These are phyloP conservation scores for Halichoeres trimaculatus DNA, from an alignment of 2,113 vertebrate genomes.

Conservation along the genomic window DNA sequence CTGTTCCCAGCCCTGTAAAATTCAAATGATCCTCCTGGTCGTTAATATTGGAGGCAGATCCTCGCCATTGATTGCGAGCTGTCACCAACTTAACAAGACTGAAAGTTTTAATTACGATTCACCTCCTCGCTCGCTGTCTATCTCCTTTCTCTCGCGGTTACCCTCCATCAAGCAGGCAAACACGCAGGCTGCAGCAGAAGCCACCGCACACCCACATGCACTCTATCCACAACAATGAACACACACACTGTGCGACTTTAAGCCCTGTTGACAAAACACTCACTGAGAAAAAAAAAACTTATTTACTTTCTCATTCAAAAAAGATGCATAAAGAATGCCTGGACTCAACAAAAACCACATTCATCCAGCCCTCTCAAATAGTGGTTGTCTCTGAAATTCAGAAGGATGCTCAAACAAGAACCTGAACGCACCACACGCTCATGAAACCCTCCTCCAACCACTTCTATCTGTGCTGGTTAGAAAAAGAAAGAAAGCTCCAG, in stretches of 20 bases:
- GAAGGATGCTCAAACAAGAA: conserved; percentile 16
- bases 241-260: conserved; percentile 27
- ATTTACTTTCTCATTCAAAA: conserved; percentile 35
- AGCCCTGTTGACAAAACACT: conserved; percentile 46
- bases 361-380: conserved; percentile 26
- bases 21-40: conserved; percentile 67
- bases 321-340: neutral
- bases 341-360: conserved; percentile 39
- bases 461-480: conserved; percentile 39
- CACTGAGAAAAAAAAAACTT: neutral
- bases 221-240: conserved; percentile 13
- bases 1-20: conserved; percentile 50
- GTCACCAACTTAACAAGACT: conserved; percentile 81
- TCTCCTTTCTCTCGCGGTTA: conserved; percentile 30
- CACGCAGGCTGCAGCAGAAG: neutral
- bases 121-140: conserved; percentile 56
- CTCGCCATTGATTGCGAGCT: conserved; percentile 74
- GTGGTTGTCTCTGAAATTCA: conserved; percentile 15
- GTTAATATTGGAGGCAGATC: conserved; percentile 76
- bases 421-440: conserved; percentile 14
- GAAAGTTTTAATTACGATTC: conserved; percentile 81
- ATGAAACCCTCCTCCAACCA: conserved; percentile 23
- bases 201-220: neutral
- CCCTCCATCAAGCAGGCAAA: conserved; percentile 28
- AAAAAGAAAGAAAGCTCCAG: conserved; percentile 65